Evolutionary conservation across 2,888 invertebrate species (phyloP).

Genomic region (Thera obeliscata): DNA sequence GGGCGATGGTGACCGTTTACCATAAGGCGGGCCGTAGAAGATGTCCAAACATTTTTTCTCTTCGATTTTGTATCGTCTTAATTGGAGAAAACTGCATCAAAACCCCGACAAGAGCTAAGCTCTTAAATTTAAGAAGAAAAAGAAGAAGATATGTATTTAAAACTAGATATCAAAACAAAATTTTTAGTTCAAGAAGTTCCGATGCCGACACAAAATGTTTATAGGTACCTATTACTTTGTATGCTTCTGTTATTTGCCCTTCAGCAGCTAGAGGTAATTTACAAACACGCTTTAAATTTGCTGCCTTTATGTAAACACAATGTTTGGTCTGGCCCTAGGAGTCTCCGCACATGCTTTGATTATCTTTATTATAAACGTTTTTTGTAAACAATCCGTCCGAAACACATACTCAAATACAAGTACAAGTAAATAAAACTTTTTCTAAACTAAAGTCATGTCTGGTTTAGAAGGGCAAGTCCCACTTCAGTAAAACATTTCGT

Average conservation of each 20-base stretch:
- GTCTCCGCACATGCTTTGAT: conserved; percentile 5
- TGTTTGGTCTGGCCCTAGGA: conserved; percentile 26
- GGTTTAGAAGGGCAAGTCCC: too few species aligned
- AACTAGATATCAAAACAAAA: background rate
- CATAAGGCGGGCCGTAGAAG: too few species aligned
- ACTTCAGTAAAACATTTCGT: too few species aligned
- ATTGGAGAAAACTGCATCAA: too few species aligned
- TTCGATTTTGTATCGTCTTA: too few species aligned
- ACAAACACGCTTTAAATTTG: conserved; percentile 12
- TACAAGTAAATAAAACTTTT: background rate
- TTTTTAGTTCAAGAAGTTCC: background rate
- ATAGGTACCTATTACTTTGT: conserved; percentile 22
- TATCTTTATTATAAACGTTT: conserved; percentile 15
- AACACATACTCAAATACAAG: conserved; percentile 2
- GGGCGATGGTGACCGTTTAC: too few species aligned
- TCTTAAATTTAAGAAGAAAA: too few species aligned
- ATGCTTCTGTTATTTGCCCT: conserved; percentile 46
- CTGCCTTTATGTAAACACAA: conserved; percentile 28
- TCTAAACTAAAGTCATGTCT: background rate
- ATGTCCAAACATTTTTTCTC: too few species aligned
- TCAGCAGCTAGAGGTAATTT: conserved; percentile 50
- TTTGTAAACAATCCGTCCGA: conserved; percentile 10
- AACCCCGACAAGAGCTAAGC: too few species aligned
- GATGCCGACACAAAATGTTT: conserved; percentile 12
- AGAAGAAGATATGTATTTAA: too few species aligned